A percentile compares a stretch with the other conserved stretches of the same genome.
Conservation (phyloP, 2,113 vertebrate species). For the Vicugna pacos region DNA sequence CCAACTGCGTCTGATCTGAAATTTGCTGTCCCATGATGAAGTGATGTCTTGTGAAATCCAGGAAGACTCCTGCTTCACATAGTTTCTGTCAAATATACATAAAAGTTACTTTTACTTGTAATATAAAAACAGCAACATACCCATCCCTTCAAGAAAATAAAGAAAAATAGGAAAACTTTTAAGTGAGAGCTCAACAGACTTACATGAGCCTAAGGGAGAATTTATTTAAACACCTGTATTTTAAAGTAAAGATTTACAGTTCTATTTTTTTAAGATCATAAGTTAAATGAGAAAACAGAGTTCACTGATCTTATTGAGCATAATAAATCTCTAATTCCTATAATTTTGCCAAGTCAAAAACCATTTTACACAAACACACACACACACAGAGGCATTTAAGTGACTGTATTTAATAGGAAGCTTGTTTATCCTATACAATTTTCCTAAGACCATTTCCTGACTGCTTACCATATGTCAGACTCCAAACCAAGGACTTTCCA, state of each 20-base stretch:
- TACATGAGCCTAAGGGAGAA: neutral
- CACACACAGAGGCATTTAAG: neutral
- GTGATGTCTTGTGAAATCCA: conserved; percentile 78
- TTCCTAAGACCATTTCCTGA: conserved; percentile 54
- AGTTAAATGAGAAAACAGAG: conserved; percentile 50
- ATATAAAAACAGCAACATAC: conserved; percentile 53
- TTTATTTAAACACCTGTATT: conserved; percentile 51
- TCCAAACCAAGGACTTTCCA: conserved; percentile 40
- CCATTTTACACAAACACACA: neutral
- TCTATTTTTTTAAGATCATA: conserved; percentile 47
- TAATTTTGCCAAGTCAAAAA: conserved; percentile 34
- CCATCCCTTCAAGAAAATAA: conserved; percentile 33
- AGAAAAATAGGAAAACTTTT: conserved; percentile 39
- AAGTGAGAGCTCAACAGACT: conserved; percentile 13
- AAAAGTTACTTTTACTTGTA: conserved; percentile 66
- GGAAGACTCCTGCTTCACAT: conserved; percentile 85
- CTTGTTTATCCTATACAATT: neutral
- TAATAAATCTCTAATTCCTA: neutral
- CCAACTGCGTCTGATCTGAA: conserved; percentile 93
- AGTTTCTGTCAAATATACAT: conserved; percentile 85
- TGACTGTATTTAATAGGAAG: neutral
- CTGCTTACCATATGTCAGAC: neutral
- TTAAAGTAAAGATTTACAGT: conserved; percentile 48
- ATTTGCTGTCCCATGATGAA: conserved; percentile 97
- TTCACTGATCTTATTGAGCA: conserved; percentile 4